Evolutionary conservation across 2,797 vertebrate genomes (phyloP).

Genomic region (Galaxias olidus): DNA sequence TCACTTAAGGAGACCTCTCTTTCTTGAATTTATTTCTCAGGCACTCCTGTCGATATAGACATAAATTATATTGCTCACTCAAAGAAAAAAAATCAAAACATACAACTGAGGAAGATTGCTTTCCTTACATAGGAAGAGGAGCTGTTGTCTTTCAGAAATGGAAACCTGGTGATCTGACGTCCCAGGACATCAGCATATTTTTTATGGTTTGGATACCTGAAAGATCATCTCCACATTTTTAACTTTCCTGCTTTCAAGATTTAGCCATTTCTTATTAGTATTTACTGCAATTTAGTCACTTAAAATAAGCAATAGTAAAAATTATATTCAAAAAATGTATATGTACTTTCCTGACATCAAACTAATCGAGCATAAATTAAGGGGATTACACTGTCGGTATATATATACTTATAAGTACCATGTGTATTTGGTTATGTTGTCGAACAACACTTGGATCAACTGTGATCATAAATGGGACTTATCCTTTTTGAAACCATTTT

Average conservation of each 20-base stretch:
- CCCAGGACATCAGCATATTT: conserved; percentile 6
- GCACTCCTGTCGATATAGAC: neutral
- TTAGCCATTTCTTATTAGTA: conserved; percentile 6
- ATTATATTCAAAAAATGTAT: no score
- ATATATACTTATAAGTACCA: no score
- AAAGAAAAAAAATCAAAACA: neutral
- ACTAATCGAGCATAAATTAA: neutral
- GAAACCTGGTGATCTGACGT: conserved; percentile 3
- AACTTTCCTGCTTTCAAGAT: neutral
- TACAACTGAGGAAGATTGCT: neutral
- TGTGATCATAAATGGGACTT: conserved; percentile 6
- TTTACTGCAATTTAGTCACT: neutral
- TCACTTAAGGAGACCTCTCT: neutral
- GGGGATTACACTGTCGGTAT: no score
- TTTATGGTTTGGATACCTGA: conserved; percentile 8
- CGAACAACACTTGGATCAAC: neutral
- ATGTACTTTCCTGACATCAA: neutral
- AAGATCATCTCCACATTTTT: neutral
- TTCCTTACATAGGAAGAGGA: neutral
- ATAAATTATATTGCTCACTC: neutral
- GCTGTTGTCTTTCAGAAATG: neutral
- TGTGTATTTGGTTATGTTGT: neutral
- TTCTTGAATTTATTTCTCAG: neutral
- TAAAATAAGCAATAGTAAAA: no score
- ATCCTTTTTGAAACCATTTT: no score